These are phyloP conservation scores for Sylvia borin DNA, from an alignment of 2,797 vertebrate genomes.

Conservation along the genomic window DNA sequence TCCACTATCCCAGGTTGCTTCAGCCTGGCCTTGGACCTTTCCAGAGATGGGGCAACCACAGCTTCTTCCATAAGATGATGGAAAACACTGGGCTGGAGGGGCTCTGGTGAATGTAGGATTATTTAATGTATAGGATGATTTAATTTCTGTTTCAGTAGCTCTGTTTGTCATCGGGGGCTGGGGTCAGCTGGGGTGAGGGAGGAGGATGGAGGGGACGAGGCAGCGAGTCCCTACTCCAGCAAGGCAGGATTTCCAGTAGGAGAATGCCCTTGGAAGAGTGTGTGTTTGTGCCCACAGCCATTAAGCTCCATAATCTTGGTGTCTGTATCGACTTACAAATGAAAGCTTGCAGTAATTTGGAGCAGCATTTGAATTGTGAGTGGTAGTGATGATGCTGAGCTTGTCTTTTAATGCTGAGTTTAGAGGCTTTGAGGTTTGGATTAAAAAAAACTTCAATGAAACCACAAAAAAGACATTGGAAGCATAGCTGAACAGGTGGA, in stretches of 20 bases:
- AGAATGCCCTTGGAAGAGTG: constrained; percentile 3
- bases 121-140: background rate
- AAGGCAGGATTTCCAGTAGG: constrained; percentile 14
- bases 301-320: constrained; percentile 33
- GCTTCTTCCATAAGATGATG: background rate
- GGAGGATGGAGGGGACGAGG: background rate
- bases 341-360: constrained; percentile 68
- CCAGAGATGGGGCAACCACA: background rate
- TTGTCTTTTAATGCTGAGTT: constrained; percentile 66
- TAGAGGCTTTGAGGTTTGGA: constrained; percentile 71
- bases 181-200: background rate
- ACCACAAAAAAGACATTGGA: constrained; percentile 72
- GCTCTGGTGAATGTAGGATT: background rate
- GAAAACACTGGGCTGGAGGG: background rate
- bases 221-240: background rate
- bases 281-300: constrained; percentile 33
- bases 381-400: constrained; percentile 63
- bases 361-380: constrained; percentile 64
- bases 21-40: background rate
- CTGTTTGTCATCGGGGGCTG: background rate
- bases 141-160: background rate
- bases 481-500: constrained; percentile 72
- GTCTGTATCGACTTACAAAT: constrained; percentile 49
- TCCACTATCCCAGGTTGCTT: background rate
- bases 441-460: constrained; percentile 73